Base-by-base conservation (phyloP, 2,113 vertebrate species). In the Melanocharis versteri region DNA sequence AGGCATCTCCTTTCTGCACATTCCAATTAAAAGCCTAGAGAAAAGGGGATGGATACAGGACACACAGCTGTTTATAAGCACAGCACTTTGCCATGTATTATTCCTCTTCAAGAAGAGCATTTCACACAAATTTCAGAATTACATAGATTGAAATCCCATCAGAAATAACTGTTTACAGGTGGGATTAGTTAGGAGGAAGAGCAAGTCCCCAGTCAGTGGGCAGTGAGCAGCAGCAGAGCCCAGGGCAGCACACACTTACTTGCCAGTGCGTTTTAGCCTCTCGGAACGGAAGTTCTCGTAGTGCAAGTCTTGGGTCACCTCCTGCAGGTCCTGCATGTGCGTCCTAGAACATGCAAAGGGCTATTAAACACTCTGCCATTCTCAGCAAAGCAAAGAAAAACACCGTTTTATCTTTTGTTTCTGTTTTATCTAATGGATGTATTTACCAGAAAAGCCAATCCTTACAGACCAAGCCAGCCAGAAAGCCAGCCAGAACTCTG, bases 211-310 rank as follows among this genome's bases (percentile, higher is more conserved):
- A 16, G 5, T 10, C 8, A 50, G 65, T 2, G 58, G 37, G 48
- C 57, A 73, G 3, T 20, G 47, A 66, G 53, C 33, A 69, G 28
- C 73, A 82, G 75, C 56, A 83, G n/a, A 64, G 40, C n/a, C 48
- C 68, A 33, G 19, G 56, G 27, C 9, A 10, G 3, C 44, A 7
- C 30, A 30, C 5, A 95, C 97, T 97, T 51, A 99, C 98, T 98
- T 98, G 97, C 99, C 98, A 30, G 98, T 98, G 84, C 97, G 98
- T 87, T 99, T 99, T 82, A 99, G 97, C 83, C 98, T 98, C 98
- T 99, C 98, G 0, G 99, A 99, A n/a, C 98, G 98, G 98, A 99
- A 98, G 92, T 98, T 99, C 97, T 99, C 98, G 1, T 99, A 99
- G 96, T 99, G 99, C 88, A 99, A 97, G 92, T 99, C 98, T 81